Evolutionary conservation across 2,888 invertebrate species (phyloP).

Genomic region (Agonopterix arenella): DNA sequence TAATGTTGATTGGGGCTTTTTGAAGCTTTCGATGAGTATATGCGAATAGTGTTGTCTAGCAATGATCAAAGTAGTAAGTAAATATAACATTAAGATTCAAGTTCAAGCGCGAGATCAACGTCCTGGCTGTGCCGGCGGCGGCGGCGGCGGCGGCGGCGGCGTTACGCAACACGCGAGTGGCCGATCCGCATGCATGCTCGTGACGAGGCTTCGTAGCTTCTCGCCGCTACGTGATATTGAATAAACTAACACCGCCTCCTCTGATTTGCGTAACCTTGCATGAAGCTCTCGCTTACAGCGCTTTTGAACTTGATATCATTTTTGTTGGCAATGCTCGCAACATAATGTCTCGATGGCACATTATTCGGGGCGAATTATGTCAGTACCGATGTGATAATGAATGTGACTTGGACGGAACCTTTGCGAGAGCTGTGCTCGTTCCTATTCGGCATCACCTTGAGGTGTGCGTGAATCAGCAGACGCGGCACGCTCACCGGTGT

Average conservation of each 20-base stretch:
- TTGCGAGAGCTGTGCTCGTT: slow-evolving; percentile 4
- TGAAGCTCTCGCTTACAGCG: not conserved
- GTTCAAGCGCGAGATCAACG: slow-evolving; percentile 66
- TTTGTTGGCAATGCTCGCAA: no score
- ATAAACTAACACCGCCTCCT: slow-evolving; percentile 20
- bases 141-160: slow-evolving; percentile 21
- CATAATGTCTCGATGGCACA: no score
- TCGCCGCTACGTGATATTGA: slow-evolving; percentile 23
- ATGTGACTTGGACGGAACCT: not conserved
- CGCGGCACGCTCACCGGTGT: slow-evolving; percentile 62
- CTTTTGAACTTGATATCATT: no score
- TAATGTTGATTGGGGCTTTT: not conserved
- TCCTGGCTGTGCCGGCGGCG: slow-evolving; percentile 33
- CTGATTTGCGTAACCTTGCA: slow-evolving; percentile 5
- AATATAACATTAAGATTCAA: slow-evolving; percentile 26
- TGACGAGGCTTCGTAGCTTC: slow-evolving; percentile 26
- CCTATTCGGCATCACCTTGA: slow-evolving; percentile 58
- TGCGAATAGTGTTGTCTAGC: not conserved
- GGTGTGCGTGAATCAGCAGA: slow-evolving; percentile 69
- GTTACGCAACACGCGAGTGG: slow-evolving; percentile 47
- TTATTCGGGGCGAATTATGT: not conserved
- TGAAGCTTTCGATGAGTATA: not conserved
- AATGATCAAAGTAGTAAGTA: slow-evolving; percentile 5
- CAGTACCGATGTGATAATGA: not conserved
- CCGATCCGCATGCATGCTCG: slow-evolving; percentile 29